These are phyloP conservation scores for Phyllotreta cruciferae DNA, from an alignment of 2,888 invertebrate genomes.

Conservation along the genomic window DNA sequence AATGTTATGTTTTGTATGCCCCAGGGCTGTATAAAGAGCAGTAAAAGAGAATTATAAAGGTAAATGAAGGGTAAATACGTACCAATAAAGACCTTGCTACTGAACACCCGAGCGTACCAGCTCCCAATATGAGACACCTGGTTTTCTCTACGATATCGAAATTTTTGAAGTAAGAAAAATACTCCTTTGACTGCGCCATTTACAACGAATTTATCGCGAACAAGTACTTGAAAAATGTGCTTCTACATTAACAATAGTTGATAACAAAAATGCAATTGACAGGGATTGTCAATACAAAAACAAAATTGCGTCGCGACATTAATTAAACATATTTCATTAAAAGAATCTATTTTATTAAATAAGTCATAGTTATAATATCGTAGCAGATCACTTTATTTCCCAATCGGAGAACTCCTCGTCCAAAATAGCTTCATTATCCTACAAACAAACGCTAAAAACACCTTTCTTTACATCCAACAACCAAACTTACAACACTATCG, in stretches of 20 bases:
- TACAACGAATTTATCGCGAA: no score
- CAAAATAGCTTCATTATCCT: constrained; percentile 3
- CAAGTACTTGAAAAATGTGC: no score
- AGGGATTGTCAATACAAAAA: no score
- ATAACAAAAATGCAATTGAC: no score
- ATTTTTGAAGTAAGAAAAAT: constrained; percentile 58
- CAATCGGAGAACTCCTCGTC: no score
- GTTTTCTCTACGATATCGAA: constrained; percentile 78
- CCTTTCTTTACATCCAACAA: neutral
- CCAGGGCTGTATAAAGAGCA: constrained; percentile 76
- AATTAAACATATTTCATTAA: neutral
- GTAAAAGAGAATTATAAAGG: neutral
- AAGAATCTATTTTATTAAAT: no score
- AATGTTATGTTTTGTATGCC: constrained; percentile 91
- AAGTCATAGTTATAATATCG: neutral
- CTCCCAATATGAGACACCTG: constrained; percentile 88
- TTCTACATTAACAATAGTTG: no score
- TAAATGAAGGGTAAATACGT: constrained; percentile 44
- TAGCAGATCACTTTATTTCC: no score
- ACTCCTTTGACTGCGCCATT: no score
- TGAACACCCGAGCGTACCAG: constrained; percentile 95
- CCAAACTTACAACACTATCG: neutral
- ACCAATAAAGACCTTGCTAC: constrained; percentile 90
- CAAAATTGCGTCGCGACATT: no score
- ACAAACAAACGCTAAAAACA: no score